A percentile compares a stretch with the other conserved stretches of the same genome.
phyloP scores from a whole-genome alignment of 2,797 vertebrate genomes.

The Xyrichtys novacula region DNA sequence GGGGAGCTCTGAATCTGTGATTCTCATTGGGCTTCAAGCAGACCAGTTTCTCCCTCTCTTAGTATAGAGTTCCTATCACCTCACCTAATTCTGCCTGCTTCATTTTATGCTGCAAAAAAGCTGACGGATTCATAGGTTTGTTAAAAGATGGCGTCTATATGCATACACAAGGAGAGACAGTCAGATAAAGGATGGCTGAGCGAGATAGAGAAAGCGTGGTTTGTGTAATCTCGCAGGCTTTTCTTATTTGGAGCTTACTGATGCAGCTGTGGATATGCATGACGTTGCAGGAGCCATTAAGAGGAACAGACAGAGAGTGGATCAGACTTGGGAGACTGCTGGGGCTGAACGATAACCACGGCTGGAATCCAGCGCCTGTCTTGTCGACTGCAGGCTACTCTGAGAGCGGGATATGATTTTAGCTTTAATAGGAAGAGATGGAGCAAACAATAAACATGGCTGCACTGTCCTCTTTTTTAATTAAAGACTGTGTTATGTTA shows the following conservation, averaged over 20 bases:
- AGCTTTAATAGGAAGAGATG: background rate
- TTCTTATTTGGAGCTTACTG: constrained; percentile 53
- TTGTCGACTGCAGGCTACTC: constrained; percentile 20
- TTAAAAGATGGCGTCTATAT: constrained; percentile 49
- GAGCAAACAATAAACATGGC: background rate
- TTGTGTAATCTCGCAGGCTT: constrained; percentile 41
- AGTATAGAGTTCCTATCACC: constrained; percentile 63
- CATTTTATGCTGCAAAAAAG: constrained; percentile 75
- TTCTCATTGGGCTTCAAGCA: background rate
- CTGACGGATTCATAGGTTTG: constrained; percentile 71
- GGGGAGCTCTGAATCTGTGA: constrained; percentile 78
- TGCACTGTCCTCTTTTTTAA: background rate
- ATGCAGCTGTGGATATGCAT: constrained; percentile 56
- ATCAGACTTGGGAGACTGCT: constrained; percentile 40
- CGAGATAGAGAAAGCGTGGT: background rate
- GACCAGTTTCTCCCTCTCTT: constrained; percentile 21
- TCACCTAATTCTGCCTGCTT: constrained; percentile 79
- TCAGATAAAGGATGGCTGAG: background rate
- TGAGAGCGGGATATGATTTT: background rate
- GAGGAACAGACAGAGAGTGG: constrained; percentile 35
- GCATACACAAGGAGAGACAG: constrained; percentile 17
- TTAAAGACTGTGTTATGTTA: background rate
- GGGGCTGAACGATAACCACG: constrained; percentile 35
- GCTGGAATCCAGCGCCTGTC: constrained; percentile 7
- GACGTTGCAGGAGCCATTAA: constrained; percentile 43